phyloP scores from a whole-genome alignment of 2,113 vertebrate species.

The Opisthocomus hoazin region DNA sequence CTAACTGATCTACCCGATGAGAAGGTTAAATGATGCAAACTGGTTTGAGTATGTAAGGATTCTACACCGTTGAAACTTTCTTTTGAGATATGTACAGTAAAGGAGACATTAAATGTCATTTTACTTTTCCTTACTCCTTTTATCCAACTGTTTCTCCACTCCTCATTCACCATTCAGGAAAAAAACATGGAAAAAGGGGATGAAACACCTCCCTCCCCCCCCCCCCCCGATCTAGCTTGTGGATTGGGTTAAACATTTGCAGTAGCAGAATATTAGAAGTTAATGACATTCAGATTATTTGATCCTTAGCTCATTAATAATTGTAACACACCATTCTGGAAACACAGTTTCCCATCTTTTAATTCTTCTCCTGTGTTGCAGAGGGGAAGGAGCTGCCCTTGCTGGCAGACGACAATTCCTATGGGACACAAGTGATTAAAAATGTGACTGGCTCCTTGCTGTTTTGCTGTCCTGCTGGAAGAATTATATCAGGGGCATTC shows the following conservation, averaged over 20 bases:
- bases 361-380: neutral
- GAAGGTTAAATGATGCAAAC: neutral
- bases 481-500: constrained; percentile 20
- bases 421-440: constrained; percentile 10
- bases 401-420: constrained; percentile 10
- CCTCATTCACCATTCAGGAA: neutral
- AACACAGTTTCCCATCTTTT: neutral
- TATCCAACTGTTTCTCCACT: neutral
- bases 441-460: constrained; percentile 34
- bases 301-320: constrained; percentile 5
- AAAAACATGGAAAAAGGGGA: neutral
- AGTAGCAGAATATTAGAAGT: neutral
- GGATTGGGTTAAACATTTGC: neutral
- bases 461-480: constrained; percentile 19
- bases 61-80: neutral
- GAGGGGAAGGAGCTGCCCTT: neutral
- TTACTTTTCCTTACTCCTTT: neutral
- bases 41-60: neutral
- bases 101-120: neutral
- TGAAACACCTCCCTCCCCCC: neutral
- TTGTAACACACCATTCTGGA: neutral
- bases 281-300: neutral
- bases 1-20: neutral
- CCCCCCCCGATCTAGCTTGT: neutral
- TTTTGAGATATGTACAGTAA: neutral